Evolutionary conservation across 1,140 invertebrate species (phyloP), one percentile per base, ranked within the genome.

Genomic region (Colletes latitarsis): DNA sequence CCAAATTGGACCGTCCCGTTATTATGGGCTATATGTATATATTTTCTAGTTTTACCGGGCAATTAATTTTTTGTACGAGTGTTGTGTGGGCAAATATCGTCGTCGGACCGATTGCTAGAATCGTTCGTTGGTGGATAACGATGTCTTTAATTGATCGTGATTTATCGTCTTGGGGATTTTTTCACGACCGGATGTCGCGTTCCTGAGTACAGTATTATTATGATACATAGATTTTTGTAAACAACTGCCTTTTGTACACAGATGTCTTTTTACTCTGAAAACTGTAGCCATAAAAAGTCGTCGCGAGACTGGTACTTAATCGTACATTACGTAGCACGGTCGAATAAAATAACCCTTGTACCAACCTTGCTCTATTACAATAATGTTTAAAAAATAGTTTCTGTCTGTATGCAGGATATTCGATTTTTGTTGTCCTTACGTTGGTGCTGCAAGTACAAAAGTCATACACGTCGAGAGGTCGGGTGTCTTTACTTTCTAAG

Each of bases 131-230:
- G 15, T 10, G 10, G 8, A 14, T 5, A 63, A 63, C 62, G 62
- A 14, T 14, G 6, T 9, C 43, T 4, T 17, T 55, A 0, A 55
- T 6, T 19, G 8, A 49, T 21, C 10, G 19, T 19, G 52, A 41
- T 70, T 41, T 14, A 17, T 17, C 15, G 39, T 74, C 49, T 14
- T 41, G 12, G n/a, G 12, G 15, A 55, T 53, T 49, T 19, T 10
- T 64, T 21, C 1, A 17, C 43, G 5, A 14, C 17, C 15, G 30
- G 15, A 15, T 60, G 43, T 19, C 43, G 19, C 39, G 52, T 60
- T 57, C 19, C n/a, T 67, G 17, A 70, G 70, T 69, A 64, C 74
- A 85, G 81, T 81, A 82, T 88, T 83, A 83, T 83, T 75, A n/a
- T n/a, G n/a, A n/a, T n/a, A 72, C 60, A 64, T 74, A 41, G 63